Evolutionary conservation across 2,797 vertebrate genomes (phyloP).

Genomic region (Ctenopoma multispine): DNA sequence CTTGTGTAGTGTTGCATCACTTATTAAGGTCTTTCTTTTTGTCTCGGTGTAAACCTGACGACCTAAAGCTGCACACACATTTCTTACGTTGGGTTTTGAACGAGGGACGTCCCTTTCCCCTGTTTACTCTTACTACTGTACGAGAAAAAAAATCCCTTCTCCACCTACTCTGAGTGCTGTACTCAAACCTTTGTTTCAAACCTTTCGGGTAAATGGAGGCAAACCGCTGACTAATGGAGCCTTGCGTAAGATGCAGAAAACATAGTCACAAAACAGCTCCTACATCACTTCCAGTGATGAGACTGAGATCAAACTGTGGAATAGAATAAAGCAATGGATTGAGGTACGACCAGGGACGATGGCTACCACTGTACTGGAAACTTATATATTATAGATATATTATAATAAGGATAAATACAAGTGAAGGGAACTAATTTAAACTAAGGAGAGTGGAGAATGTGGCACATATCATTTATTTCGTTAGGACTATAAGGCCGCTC

Average conservation of each 20-base stretch:
- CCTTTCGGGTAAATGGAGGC: background rate
- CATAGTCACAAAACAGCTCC: background rate
- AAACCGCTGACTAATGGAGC: background rate
- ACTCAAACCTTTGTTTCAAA: background rate
- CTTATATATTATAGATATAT: no score
- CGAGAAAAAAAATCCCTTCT: background rate
- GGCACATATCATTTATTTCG: slow-evolving; percentile 16
- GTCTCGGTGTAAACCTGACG: no score
- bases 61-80: no score
- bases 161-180: background rate
- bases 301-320: background rate
- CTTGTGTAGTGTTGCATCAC: no score
- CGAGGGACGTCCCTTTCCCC: background rate
- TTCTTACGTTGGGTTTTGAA: background rate
- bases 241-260: background rate
- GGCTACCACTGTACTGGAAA: no score
- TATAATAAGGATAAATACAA: slow-evolving; percentile 36
- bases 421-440: slow-evolving; percentile 36
- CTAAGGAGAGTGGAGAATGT: slow-evolving; percentile 25
- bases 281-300: background rate
- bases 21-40: no score
- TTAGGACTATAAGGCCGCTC: background rate
- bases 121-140: background rate
- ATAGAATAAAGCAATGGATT: background rate
- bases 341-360: background rate